These are phyloP conservation scores for Drosophila subsilvestris DNA, from an alignment of 2,888 invertebrate genomes.

Conservation along the genomic window DNA sequence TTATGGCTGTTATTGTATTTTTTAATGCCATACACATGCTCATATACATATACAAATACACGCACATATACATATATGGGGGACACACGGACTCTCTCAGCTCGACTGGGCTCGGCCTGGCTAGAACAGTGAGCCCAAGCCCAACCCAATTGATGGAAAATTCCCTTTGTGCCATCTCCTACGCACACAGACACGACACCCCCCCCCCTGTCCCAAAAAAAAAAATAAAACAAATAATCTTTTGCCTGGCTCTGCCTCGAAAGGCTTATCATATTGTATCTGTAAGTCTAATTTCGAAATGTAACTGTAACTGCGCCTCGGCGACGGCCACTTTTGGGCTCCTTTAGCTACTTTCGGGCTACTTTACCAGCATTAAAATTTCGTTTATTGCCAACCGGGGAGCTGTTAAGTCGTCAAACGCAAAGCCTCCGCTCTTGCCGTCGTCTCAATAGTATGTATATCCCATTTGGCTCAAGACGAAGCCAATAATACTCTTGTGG, in stretches of 20 bases:
- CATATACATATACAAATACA: background rate
- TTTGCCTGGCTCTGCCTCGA: slow-evolving; percentile 47
- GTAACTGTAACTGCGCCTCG: slow-evolving; percentile 34
- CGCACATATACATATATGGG: background rate
- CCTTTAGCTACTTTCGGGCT: slow-evolving; percentile 40
- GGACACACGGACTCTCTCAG: slow-evolving; percentile 14
- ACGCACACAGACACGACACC: slow-evolving; percentile 26
- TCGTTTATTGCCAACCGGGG: slow-evolving; percentile 74
- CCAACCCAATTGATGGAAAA: slow-evolving; percentile 53
- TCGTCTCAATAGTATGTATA: slow-evolving; percentile 2
- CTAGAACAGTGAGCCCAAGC: slow-evolving; percentile 34
- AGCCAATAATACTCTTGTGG: slow-evolving; percentile 32
- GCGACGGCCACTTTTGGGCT: slow-evolving; percentile 35
- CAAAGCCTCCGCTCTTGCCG: slow-evolving; percentile 12
- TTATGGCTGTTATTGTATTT: slow-evolving; percentile 64
- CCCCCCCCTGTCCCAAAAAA: no score
- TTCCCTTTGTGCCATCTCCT: slow-evolving; percentile 65
- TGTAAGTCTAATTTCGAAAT: slow-evolving; percentile 63
- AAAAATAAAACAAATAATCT: slow-evolving; percentile 63
- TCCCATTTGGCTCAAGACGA: slow-evolving; percentile 13
- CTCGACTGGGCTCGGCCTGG: background rate
- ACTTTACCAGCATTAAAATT: slow-evolving; percentile 69
- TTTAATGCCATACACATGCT: slow-evolving; percentile 55
- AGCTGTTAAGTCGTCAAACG: slow-evolving; percentile 69
- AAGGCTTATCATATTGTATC: slow-evolving; percentile 73